Evolutionary conservation across 2,797 vertebrate species (phyloP), one percentile per base, ranked within the genome.

Genomic region (Pangasius djambal): DNA sequence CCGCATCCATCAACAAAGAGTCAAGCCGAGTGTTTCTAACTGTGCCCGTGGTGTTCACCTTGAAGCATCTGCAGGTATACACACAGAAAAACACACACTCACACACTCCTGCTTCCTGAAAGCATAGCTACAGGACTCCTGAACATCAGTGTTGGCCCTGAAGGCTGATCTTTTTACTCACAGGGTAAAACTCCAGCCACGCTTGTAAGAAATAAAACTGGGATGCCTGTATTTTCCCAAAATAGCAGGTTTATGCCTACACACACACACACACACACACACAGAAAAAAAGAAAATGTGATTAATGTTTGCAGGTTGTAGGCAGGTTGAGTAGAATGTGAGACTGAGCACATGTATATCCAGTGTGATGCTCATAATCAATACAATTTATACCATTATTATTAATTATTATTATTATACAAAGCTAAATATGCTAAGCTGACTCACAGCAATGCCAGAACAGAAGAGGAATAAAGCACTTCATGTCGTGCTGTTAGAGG

Each of bases 1-100:
- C 98, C 0, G 97, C 98, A 0, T 98, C 98, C 87, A 99, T 99
- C 94, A 99, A 99, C 94, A 99, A 99, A 91, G 98, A 98, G 92
- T 98, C 98, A 78, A 99, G 96, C 92, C 94, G 97, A 0, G 97
- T 99, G 92, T 99, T 98, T 93, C 97, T 98, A 59, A 98, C 97
- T 57, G 97, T 98, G 90, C 98, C 98, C 0, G 98, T 99, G 91
- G 95, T 98, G 90, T 99, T 97, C 94, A 98, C 97, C 0, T 96
- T 99, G 86, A 97, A 95, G 91, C 98, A 98, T 93, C 94, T 98
- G 70, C 94, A 97, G 97, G 98, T 98, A 90, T 10, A 20, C n/a
- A 55, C 57, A 57, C 48, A 67, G 82, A 85, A 65, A 52, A 50
- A 86, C 52, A 81, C 37, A n/a, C 25, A 75, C 74, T n/a, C 40